Base-by-base conservation (phyloP, 2,797 vertebrate species). In the Stomatorhinus walkeri region DNA sequence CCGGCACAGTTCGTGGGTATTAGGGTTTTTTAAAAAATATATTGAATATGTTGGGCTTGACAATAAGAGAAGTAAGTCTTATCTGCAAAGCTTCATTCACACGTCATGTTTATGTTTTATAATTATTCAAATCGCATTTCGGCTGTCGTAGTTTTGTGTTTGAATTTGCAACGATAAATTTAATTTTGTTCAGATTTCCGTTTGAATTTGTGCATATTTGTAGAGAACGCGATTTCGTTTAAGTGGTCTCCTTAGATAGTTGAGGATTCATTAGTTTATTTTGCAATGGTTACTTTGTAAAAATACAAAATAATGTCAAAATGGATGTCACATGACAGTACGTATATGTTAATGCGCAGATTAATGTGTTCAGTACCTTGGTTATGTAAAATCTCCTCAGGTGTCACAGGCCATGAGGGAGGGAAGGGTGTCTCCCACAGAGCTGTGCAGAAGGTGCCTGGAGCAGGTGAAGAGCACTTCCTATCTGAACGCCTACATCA, bases 401-500 rank as follows among this genome's bases (percentile, higher is more conserved):
- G 95, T 97, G 48, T 96, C 97, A 87, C 90, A 90, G 0, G 98
- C 97, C 0, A 90, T 99, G 91, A 95, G 94, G 91, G 95, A 97
- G 91, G 96, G 98, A 54, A 95, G 36, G 1, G 91, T 98, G 64
- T 95, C 94, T 19, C 95, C 98, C 2, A 96, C 94, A 0, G 97
- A 99, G 90, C 96, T 99, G 28, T 99, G 97, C 91, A 96, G 93
- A 90, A 96, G 94, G 87, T 98, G 98, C 90, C 94, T 99, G 84
- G 93, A 96, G 32, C 95, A 94, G 86, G 96, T 99, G 91, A 96
- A 92, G 93, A 96, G 95, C 90, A 98, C 96, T 0, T 93, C 89
- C 48, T 95, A 96, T 89, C 95, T 99, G 0, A 99, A 99, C 6
- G 97, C 97, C 0, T 99, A 97, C 90, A 96, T 99, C 88, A 97